These are phyloP conservation scores for Hiodon alosoides DNA, from an alignment of 2,113 vertebrate species.

Conservation along the genomic window DNA sequence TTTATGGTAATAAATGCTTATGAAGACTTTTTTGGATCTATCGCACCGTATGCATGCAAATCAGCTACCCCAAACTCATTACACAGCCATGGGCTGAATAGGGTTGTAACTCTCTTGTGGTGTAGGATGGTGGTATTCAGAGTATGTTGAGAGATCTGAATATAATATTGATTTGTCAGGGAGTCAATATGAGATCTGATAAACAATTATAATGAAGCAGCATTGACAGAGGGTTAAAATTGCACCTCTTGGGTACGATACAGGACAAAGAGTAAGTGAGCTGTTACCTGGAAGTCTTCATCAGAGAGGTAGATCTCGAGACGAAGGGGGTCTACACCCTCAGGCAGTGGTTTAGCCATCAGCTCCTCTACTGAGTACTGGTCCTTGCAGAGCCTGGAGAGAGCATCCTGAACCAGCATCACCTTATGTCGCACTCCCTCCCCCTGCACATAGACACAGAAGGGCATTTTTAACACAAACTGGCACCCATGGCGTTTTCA, in stretches of 20 bases:
- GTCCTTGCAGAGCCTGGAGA: slow-evolving; percentile 60
- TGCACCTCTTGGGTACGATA: too few species aligned
- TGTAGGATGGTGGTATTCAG: too few species aligned
- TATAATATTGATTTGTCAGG: neutral
- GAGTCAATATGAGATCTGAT: neutral
- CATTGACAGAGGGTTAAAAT: too few species aligned
- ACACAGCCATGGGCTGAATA: too few species aligned
- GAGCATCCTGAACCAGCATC: slow-evolving; percentile 62
- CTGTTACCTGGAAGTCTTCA: slow-evolving; percentile 65
- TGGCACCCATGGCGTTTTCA: neutral
- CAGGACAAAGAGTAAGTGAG: neutral
- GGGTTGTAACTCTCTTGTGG: too few species aligned
- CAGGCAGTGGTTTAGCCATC: slow-evolving; percentile 58
- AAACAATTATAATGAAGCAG: neutral
- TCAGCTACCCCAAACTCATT: too few species aligned
- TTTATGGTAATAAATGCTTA: too few species aligned
- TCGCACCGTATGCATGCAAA: too few species aligned
- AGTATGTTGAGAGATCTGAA: neutral
- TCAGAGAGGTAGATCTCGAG: slow-evolving; percentile 71
- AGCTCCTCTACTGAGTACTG: slow-evolving; percentile 69
- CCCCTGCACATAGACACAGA: slow-evolving; percentile 31
- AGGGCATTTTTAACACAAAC: neutral
- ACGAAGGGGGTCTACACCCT: slow-evolving; percentile 69
- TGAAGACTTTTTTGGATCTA: too few species aligned
- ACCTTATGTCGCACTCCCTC: slow-evolving; percentile 55